Evolutionary conservation across 1,140 invertebrate species (phyloP), one percentile per base, ranked within the genome.

Genomic region (Amyelois transitella): DNA sequence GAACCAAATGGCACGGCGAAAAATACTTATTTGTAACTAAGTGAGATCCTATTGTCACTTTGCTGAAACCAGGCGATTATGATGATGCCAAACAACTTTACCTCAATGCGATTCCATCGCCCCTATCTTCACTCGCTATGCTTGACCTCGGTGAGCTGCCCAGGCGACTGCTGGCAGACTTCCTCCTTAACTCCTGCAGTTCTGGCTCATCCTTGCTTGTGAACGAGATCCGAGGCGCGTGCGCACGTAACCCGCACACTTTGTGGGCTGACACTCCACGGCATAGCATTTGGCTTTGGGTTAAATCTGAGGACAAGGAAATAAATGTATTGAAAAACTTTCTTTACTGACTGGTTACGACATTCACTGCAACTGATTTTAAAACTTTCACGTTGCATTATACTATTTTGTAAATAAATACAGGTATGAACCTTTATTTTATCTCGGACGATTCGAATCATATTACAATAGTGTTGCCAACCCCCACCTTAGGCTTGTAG

Each of bases 81-180:
- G n/a, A n/a, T n/a, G n/a, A n/a, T n/a, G n/a, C n/a, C n/a, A 32
- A 6, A 38, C 4, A 12, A 8, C 22, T 64, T 69, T 52, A 85
- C 90, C 88, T 86, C 4, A 90, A 66, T 2, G 88, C 77, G 6
- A 90, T 57, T 3, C 79, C 74, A 53, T 82, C 79, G 7, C 52
- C 57, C 43, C 75, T 60, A 5, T 83, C 80, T 19, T 81, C 78
- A 32, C 75, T 74, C 0, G 73, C 78, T 18, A 83, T 80, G 45
- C 80, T 85, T 0, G 72, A 60, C 6, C 81, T 55, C 0, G 82
- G 80, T 1, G 80, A 82, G 52, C 60, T 78, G 18, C 91, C 89
- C 3, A 90, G 88, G 18, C 90, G 86, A 56, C 91, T 91, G 64
- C 89, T 89, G 17, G 91, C 91, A 6, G 90, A 91, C 72, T 91